Evolutionary conservation across 2,888 invertebrate genomes (phyloP).

Genomic region (Camponotus fellah): DNA sequence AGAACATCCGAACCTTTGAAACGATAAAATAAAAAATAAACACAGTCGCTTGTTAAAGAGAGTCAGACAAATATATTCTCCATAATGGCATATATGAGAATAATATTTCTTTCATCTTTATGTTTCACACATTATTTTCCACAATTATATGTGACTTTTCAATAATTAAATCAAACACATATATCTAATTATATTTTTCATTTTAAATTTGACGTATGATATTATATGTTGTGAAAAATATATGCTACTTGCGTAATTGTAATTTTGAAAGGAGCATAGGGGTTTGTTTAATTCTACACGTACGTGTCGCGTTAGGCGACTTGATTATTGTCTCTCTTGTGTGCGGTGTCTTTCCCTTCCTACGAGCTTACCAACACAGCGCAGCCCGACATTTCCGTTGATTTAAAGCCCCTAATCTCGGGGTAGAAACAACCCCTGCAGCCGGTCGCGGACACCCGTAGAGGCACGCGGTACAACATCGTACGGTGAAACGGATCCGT

Average conservation of each 20-base stretch:
- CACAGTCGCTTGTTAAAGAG: neutral
- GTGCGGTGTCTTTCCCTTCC: conserved; percentile 27
- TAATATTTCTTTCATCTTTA: neutral
- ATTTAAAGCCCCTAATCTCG: conserved; percentile 75
- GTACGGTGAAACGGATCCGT: conserved; percentile 29
- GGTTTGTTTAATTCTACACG: conserved; percentile 70
- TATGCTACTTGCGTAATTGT: conserved; percentile 27
- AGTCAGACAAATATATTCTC: conserved; percentile 20
- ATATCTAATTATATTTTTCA: neutral
- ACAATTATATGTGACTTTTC: neutral
- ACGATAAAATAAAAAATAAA: neutral
- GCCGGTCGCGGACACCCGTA: conserved; percentile 45
- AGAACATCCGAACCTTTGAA: conserved; percentile 18
- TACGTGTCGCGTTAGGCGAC: conserved; percentile 61
- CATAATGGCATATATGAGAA: conserved; percentile 16
- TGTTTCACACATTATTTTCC: neutral
- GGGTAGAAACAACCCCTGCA: conserved; percentile 59
- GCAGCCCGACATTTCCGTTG: conserved; percentile 64
- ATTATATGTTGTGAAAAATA: neutral
- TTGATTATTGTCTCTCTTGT: conserved; percentile 66
- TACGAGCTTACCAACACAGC: conserved; percentile 38
- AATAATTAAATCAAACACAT: neutral
- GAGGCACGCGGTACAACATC: conserved; percentile 48
- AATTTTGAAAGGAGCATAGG: conserved; percentile 64
- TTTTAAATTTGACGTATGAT: neutral